Evolutionary conservation across 2,113 vertebrate species (phyloP).

Genomic region (Nesogale talazaci): DNA sequence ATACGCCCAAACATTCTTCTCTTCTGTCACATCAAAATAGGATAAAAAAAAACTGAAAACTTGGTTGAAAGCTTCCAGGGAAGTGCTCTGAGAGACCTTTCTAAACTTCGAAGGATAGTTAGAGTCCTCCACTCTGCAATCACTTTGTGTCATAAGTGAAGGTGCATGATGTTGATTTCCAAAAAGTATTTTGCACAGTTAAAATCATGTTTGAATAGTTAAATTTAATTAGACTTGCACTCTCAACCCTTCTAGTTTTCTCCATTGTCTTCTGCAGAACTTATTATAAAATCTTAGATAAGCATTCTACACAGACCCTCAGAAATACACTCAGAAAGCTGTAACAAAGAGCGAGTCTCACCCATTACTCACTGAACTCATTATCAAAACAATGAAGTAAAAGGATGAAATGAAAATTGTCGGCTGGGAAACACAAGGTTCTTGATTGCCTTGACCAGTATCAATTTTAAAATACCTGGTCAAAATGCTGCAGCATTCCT

Average conservation of each 20-base stretch:
- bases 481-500: not conserved
- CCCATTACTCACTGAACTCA: not conserved
- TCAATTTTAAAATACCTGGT: not conserved
- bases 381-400: not conserved
- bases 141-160: not conserved
- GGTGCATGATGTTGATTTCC: not conserved
- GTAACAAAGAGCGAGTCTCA: not conserved
- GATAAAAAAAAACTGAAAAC: not conserved
- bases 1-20: not conserved
- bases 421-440: not conserved
- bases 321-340: no score
- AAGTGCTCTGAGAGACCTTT: not conserved
- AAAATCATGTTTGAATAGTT: slow-evolving; percentile 14
- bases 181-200: not conserved
- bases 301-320: not conserved
- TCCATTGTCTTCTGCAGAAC: not conserved
- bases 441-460: not conserved
- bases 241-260: not conserved
- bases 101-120: not conserved
- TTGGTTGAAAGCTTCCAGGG: not conserved
- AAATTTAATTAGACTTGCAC: not conserved
- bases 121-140: not conserved
- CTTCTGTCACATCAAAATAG: not conserved
- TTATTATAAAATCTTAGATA: not conserved
- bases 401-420: not conserved